phyloP scores from a whole-genome alignment of 1,140 invertebrate genomes.

The Eupeodes corollae region DNA sequence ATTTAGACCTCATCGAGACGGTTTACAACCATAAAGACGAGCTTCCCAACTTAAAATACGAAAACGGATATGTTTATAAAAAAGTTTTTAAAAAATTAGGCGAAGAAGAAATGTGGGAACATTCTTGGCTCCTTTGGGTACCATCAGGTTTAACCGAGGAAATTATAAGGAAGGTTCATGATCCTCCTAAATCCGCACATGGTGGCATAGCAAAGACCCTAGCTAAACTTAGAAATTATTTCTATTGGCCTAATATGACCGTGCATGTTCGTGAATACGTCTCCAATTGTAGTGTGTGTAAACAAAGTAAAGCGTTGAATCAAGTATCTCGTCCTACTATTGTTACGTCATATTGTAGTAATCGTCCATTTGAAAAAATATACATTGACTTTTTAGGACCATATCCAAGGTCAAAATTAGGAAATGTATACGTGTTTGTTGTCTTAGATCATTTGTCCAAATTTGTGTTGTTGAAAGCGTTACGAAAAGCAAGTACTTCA shows the following conservation, averaged over 20 bases:
- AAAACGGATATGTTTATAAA: no score
- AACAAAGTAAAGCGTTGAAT: background rate
- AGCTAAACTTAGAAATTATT: background rate
- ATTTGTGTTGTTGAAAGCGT: constrained; percentile 3
- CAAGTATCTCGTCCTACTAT: background rate
- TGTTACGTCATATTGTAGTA: background rate
- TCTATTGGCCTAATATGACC: constrained; percentile 4
- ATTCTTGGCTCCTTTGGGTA: constrained; percentile 1
- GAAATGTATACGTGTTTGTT: constrained; percentile 5
- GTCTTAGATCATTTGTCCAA: constrained; percentile 6
- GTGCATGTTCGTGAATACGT: constrained; percentile 1
- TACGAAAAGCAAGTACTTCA: background rate
- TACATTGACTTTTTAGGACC: constrained; percentile 7
- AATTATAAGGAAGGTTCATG: background rate
- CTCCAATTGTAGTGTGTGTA: constrained; percentile 1
- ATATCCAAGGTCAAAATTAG: constrained; percentile 5
- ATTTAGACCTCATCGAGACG: no score
- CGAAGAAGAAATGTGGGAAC: no score
- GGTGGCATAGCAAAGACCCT: background rate
- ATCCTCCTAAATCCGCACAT: background rate
- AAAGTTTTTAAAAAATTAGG: no score
- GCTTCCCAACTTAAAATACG: no score
- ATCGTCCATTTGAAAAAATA: constrained; percentile 2
- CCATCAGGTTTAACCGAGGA: background rate
- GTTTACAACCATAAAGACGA: no score